Percentiles rank a stretch among this genome's conserved stretches.
Evolutionary conservation across 2,113 vertebrate genomes (phyloP).

Genomic region (Neotragus pygmaeus): DNA sequence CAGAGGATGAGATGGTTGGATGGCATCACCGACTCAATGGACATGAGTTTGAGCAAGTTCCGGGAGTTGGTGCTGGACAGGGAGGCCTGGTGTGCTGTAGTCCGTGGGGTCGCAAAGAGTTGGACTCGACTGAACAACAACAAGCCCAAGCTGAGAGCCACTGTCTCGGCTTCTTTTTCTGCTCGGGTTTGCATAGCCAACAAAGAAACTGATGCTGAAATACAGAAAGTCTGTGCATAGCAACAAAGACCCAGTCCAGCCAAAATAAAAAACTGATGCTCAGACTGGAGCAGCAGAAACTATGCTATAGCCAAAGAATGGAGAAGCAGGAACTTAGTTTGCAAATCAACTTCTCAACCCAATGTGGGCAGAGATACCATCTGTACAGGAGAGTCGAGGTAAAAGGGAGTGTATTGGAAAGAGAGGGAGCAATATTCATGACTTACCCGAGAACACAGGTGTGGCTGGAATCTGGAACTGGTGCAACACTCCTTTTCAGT

Average conservation of each 20-base stretch:
- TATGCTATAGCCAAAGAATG: background rate
- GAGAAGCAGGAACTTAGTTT: background rate
- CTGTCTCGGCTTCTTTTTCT: background rate
- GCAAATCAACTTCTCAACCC: background rate
- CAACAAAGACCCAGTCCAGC: background rate
- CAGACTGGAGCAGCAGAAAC: background rate
- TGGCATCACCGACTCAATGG: background rate
- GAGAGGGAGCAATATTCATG: background rate
- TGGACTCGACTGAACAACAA: background rate
- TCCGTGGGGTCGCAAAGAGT: background rate
- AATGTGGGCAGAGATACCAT: background rate
- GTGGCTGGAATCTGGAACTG: background rate
- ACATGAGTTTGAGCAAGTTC: background rate
- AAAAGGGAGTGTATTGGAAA: background rate
- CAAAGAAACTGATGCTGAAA: background rate
- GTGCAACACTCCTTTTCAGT: background rate
- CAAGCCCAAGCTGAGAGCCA: background rate
- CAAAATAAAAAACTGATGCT: background rate
- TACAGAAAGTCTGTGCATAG: background rate
- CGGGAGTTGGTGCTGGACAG: background rate
- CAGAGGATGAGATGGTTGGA: background rate
- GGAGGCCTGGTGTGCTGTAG: background rate
- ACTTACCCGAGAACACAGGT: background rate
- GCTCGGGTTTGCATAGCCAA: background rate
- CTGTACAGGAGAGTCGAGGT: background rate